Conservation (phyloP, 2,113 vertebrate genomes). For the Alligator sinensis region DNA sequence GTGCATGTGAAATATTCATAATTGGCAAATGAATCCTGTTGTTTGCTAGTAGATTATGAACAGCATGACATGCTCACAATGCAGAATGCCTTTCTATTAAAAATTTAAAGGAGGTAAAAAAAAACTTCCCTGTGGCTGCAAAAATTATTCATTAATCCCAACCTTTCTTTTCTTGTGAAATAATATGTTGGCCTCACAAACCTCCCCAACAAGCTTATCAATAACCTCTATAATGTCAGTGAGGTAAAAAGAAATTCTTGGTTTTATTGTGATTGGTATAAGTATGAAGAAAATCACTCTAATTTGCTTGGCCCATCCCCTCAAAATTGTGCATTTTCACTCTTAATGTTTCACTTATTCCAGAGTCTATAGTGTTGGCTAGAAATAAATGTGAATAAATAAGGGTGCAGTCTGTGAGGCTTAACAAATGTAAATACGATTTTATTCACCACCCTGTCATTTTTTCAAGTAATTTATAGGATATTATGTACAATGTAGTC, state of each 20-base stretch:
- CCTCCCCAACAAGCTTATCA: accelerated
- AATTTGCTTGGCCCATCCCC: background rate
- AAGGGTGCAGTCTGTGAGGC: background rate
- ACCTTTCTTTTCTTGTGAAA: background rate
- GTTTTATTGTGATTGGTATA: background rate
- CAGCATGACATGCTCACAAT: background rate
- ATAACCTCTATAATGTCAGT: background rate
- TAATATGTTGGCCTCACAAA: accelerated
- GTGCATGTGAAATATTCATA: background rate
- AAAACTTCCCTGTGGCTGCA: background rate
- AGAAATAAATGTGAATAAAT: background rate
- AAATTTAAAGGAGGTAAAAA: background rate
- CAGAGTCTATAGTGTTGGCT: background rate
- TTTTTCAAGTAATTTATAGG: background rate
- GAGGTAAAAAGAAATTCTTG: accelerated
- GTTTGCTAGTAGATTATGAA: background rate
- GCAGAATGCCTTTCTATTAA: background rate
- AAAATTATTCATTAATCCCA: accelerated
- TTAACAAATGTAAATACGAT: background rate
- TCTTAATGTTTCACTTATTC: background rate
- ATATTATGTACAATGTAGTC: background rate
- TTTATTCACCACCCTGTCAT: background rate
- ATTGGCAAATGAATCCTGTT: background rate
- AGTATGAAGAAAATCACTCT: background rate
- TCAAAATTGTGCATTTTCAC: background rate